A percentile compares a stretch with the other conserved stretches of the same genome.
phyloP scores from a whole-genome alignment of 2,113 vertebrate species.

The Gambusia affinis region DNA sequence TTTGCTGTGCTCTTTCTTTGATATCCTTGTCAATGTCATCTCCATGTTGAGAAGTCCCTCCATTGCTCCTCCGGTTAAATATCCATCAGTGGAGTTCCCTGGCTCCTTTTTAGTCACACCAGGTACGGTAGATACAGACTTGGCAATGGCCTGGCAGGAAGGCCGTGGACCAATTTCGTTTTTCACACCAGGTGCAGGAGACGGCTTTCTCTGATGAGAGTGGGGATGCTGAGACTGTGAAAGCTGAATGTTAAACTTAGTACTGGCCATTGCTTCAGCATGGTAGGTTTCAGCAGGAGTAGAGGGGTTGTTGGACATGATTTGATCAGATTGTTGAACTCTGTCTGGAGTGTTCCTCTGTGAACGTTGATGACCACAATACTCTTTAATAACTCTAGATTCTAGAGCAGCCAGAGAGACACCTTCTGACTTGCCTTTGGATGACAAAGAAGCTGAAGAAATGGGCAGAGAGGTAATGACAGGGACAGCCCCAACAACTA shows the following conservation, averaged over 20 bases:
- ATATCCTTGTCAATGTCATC: constrained; percentile 86
- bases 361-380: constrained; percentile 73
- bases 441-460: constrained; percentile 41
- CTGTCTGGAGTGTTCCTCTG: constrained; percentile 74
- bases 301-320: constrained; percentile 68
- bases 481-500: constrained; percentile 73
- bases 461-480: constrained; percentile 75
- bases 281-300: constrained; percentile 74
- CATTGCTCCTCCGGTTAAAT: constrained; percentile 79
- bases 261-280: constrained; percentile 69
- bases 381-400: constrained; percentile 65
- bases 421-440: constrained; percentile 63
- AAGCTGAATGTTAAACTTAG: constrained; percentile 82
- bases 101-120: constrained; percentile 75
- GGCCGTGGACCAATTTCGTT: constrained; percentile 69
- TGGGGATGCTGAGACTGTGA: constrained; percentile 67
- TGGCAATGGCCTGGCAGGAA: constrained; percentile 77
- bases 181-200: constrained; percentile 66
- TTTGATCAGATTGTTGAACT: constrained; percentile 49
- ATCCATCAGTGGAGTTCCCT: constrained; percentile 70
- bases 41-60: constrained; percentile 87
- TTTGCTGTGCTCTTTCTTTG: constrained; percentile 86
- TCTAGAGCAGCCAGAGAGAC: constrained; percentile 62
- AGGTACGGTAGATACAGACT: constrained; percentile 63
- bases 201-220: constrained; percentile 60